These are phyloP conservation scores for Dermatemys mawii DNA, from an alignment of 2,113 vertebrate genomes.

Conservation along the genomic window DNA sequence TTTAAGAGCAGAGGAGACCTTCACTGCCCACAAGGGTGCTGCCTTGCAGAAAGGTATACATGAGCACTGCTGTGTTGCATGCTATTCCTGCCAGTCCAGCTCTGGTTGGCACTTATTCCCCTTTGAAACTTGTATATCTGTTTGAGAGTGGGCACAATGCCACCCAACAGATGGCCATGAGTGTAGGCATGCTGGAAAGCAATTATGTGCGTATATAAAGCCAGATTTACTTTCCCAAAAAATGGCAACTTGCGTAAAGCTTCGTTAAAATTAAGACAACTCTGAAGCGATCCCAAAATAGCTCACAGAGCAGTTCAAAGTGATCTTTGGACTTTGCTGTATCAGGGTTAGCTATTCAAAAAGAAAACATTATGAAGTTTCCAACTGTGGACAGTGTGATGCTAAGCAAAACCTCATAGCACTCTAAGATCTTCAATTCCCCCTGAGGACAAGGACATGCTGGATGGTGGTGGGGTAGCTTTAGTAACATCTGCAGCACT, in stretches of 20 bases:
- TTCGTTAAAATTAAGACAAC: background rate
- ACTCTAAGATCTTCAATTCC: background rate
- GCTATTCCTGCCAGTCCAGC: background rate
- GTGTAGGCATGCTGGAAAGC: slow-evolving; percentile 34
- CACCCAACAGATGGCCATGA: slow-evolving; percentile 48
- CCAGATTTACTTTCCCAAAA: slow-evolving; percentile 1
- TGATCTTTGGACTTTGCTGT: background rate
- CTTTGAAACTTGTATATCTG: background rate
- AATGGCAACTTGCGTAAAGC: background rate
- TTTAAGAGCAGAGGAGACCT: background rate
- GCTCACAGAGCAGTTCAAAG: background rate
- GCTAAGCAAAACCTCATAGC: background rate
- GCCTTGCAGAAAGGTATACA: background rate
- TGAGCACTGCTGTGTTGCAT: accelerated
- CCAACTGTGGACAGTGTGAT: background rate
- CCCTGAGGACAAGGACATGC: background rate
- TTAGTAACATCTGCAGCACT: background rate
- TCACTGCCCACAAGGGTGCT: background rate
- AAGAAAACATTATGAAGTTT: background rate
- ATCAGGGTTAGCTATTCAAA: background rate
- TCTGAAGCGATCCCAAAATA: background rate
- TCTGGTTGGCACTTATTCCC: background rate
- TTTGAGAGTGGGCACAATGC: background rate
- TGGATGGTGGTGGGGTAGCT: background rate
- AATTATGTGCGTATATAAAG: background rate